phyloP scores from a whole-genome alignment of 2,797 vertebrate species.

The Sebastes oblongus region DNA sequence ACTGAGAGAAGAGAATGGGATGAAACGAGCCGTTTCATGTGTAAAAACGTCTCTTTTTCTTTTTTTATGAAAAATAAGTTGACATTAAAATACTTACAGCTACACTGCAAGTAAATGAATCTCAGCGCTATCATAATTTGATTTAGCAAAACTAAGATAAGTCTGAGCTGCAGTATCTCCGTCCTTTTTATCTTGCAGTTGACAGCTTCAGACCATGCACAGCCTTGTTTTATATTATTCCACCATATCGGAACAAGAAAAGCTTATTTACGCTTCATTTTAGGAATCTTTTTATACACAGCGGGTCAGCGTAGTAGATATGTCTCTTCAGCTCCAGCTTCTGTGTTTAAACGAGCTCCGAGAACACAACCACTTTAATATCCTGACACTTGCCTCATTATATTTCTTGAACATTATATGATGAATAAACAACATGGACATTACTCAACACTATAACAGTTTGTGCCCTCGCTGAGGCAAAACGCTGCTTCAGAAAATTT shows the following conservation, averaged over 20 bases:
- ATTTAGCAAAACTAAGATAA: conserved; percentile 18
- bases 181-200: conserved; percentile 41
- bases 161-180: conserved; percentile 23
- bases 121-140: conserved; percentile 3
- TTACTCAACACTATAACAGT: not conserved
- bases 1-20: not conserved
- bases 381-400: not conserved
- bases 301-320: not conserved
- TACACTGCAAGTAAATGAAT: conserved; percentile 17
- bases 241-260: conserved; percentile 3
- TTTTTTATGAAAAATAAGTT: not conserved
- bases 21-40: not conserved
- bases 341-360: not conserved
- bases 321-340: not conserved
- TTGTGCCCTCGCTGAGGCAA: not conserved
- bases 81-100: conserved; percentile 8
- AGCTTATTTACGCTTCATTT: not conserved
- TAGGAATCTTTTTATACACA: not conserved
- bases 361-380: not conserved
- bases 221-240: conserved; percentile 13
- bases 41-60: not conserved
- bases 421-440: not conserved
- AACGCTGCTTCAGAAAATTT: not conserved
- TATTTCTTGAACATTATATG: not conserved
- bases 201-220: conserved; percentile 24